phyloP scores from a whole-genome alignment of 2,797 vertebrate species.

The Falco biarmicus region DNA sequence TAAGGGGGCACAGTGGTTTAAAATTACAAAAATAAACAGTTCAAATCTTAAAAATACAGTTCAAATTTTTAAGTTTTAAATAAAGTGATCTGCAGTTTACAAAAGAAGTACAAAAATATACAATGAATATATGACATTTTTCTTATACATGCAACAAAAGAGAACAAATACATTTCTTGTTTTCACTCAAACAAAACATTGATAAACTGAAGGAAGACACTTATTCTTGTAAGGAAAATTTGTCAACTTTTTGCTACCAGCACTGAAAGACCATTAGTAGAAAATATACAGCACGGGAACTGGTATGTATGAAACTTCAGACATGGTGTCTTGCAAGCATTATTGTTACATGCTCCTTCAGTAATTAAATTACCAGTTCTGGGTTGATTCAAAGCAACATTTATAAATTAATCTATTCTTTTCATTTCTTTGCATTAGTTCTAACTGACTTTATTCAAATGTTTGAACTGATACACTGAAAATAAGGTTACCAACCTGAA shows the following conservation, averaged over 20 bases:
- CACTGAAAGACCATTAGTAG: not conserved
- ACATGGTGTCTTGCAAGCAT: not conserved
- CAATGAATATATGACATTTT: not conserved
- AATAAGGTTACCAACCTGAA: slow-evolving; percentile 11
- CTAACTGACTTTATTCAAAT: not conserved
- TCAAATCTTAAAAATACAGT: not conserved
- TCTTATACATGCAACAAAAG: not conserved
- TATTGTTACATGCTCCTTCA: not conserved
- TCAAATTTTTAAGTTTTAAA: not conserved
- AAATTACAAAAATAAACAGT: not conserved
- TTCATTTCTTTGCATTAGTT: not conserved
- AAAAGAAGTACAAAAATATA: not conserved
- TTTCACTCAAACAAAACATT: not conserved
- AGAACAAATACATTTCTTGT: not conserved
- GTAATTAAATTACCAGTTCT: not conserved
- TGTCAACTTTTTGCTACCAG: not conserved
- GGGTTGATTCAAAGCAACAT: not conserved
- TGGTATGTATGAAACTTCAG: not conserved
- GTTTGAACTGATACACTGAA: not conserved
- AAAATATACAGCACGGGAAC: not conserved
- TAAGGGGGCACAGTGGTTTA: not conserved
- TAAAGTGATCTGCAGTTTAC: not conserved
- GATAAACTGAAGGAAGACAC: not conserved
- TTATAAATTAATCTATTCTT: not conserved
- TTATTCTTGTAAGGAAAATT: not conserved